Evolutionary conservation across 2,797 vertebrate species (phyloP).

Genomic region (Limnodromus scolopaceus): DNA sequence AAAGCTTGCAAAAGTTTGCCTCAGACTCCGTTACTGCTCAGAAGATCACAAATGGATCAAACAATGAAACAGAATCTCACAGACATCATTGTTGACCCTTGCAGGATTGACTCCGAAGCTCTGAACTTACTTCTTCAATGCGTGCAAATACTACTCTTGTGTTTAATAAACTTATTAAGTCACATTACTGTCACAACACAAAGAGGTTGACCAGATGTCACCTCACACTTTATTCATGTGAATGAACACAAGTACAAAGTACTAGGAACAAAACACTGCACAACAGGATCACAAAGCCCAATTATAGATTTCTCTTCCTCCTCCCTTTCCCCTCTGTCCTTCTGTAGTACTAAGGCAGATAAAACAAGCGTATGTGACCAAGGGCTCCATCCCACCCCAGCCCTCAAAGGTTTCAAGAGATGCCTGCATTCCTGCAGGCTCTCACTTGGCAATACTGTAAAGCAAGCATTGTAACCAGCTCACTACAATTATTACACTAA

Average conservation of each 20-base stretch:
- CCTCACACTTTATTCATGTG: background rate
- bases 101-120: background rate
- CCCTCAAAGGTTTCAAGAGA: background rate
- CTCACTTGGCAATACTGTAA: background rate
- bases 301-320: background rate
- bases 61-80: background rate
- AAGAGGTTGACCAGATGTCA: background rate
- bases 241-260: background rate
- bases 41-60: background rate
- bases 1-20: background rate
- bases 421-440: background rate
- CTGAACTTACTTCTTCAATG: accelerated
- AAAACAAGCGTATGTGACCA: background rate
- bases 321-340: background rate
- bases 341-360: background rate
- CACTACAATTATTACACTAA: background rate
- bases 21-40: background rate
- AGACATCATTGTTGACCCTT: accelerated
- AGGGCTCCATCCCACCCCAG: background rate
- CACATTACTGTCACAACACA: background rate
- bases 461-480: background rate
- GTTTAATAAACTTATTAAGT: background rate
- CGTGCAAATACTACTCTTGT: background rate
- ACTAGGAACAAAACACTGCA: background rate
- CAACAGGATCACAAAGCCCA: background rate